These are phyloP conservation scores for Cryptophagus acutangulus DNA, from an alignment of 2,888 invertebrate species.

Conservation along the genomic window DNA sequence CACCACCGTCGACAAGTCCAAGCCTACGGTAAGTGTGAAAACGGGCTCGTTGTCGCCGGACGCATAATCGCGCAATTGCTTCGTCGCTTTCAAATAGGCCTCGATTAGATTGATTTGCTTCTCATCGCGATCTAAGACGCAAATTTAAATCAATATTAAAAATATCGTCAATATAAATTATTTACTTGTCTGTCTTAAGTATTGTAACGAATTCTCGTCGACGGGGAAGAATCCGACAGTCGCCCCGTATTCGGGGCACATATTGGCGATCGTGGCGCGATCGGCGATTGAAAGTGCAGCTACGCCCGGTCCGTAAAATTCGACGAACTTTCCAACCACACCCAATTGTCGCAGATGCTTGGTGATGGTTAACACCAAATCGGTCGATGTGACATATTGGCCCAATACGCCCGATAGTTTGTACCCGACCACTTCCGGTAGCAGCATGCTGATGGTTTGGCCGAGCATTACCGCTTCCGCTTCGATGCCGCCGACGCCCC, in stretches of 20 bases:
- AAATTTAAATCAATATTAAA: constrained; percentile 3
- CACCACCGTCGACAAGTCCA: constrained; percentile 84
- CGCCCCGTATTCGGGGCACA: constrained; percentile 98
- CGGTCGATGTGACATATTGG: constrained; percentile 88
- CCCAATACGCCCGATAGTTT: constrained; percentile 75
- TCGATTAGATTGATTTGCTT: constrained; percentile 74
- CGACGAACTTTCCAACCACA: constrained; percentile 98
- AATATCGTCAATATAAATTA: constrained; percentile 17
- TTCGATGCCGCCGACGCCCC: constrained; percentile 96
- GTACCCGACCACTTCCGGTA: constrained; percentile 96
- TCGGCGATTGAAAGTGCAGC: constrained; percentile 89
- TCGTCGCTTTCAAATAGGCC: constrained; percentile 73
- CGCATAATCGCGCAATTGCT: constrained; percentile 78
- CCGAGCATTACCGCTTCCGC: constrained; percentile 99
- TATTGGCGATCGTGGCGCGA: constrained; percentile 95
- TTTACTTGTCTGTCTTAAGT: constrained; percentile 78
- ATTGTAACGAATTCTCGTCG: constrained; percentile 74
- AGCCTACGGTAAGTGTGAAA: constrained; percentile 76
- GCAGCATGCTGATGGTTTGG: constrained; percentile 92
- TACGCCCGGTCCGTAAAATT: constrained; percentile 96
- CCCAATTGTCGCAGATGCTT: constrained; percentile 88
- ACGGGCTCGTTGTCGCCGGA: constrained; percentile 73
- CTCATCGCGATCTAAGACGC: constrained; percentile 66
- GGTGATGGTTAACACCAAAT: constrained; percentile 94
- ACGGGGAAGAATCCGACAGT: constrained; percentile 95